Evolutionary conservation across 1,140 invertebrate genomes (phyloP), one percentile per base, ranked within the genome.

Genomic region (Limonius californicus): DNA sequence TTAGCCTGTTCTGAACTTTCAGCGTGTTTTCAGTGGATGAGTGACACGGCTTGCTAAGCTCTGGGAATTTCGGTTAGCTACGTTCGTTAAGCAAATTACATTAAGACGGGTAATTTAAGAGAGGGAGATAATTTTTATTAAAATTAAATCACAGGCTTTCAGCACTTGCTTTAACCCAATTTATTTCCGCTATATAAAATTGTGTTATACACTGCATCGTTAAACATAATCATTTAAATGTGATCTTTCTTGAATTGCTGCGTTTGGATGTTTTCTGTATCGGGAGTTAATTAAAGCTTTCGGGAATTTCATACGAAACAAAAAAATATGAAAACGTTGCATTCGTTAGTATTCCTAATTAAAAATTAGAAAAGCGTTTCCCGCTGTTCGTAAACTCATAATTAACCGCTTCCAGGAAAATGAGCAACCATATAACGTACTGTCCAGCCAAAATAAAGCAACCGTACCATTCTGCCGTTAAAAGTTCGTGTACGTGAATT

Each of bases 21-120:
- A 50, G 45, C 45, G 45, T 50, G 45, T 50, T 50, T 50, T 50
- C 45, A 59, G 19, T 35, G 57, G 54, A 57, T 62, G 61, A 66
- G 56, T 66, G 64, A 59, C 56, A 63, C 58, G 63, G 56, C 56
- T 63, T 54, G 62, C 57, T 58, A 30, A 54, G 57, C 55, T 57
- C 56, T 45, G 54, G 62, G 59, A 67, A 67, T 64, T 62, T 64
- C 45, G 59, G 66, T 64, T 67, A 63, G 60, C 63, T 67, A 57
- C 59, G 47, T 61, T 61, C 59, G 59, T 61, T 61, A 64, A 55
- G 62, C 47, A 62, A 64, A 67, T 67, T 67, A 45, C 54, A 64
- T 67, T 67, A 67, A 62, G 62, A 57, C 47, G 55, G 54, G 15
- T 60, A 57, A 61, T 57, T 57, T 61, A 42, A 56, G 55, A 27